A percentile compares a stretch with the other conserved stretches of the same genome.
These are phyloP conservation scores for Bombylius major DNA, from an alignment of 2,888 invertebrate species.

Conservation along the genomic window DNA sequence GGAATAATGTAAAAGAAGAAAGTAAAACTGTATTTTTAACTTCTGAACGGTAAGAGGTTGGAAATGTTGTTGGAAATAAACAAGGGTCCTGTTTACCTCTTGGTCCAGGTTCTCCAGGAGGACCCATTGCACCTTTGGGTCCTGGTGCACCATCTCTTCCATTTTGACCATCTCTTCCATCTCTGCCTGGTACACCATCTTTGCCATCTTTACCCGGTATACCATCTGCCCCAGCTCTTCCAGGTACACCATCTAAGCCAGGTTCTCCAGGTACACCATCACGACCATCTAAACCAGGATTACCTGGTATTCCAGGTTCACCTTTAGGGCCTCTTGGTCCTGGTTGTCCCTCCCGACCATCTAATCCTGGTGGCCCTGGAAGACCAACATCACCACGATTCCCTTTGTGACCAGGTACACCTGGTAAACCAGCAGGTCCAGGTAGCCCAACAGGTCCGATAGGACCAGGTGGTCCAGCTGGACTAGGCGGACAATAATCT, in stretches of 20 bases:
- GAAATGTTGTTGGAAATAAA: too few relatives aligned
- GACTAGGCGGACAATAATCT: conserved; percentile 63
- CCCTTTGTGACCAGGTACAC: conserved; percentile 58
- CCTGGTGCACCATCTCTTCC: conserved; percentile 53
- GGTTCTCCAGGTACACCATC: conserved; percentile 87
- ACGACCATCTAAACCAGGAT: conserved; percentile 66
- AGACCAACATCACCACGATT: conserved; percentile 54
- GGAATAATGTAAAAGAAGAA: too few relatives aligned
- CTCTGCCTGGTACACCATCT: conserved; percentile 44
- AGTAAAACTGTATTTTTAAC: too few relatives aligned
- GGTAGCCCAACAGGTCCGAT: conserved; percentile 50
- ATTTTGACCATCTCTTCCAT: conserved; percentile 49
- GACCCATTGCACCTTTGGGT: conserved; percentile 53
- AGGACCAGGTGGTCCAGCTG: conserved; percentile 48
- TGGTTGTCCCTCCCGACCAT: conserved; percentile 27
- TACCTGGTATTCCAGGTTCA: conserved; percentile 51
- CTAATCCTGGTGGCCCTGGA: conserved; percentile 49
- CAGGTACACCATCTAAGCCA: conserved; percentile 49
- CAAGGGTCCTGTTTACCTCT: too few relatives aligned
- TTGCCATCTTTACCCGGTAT: conserved; percentile 63
- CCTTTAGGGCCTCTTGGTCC: conserved; percentile 35
- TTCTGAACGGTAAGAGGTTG: too few relatives aligned
- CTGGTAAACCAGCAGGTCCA: conserved; percentile 37
- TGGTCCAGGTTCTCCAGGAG: conserved; percentile 60
- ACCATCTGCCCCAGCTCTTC: conserved; percentile 56